Conservation (phyloP, 2,113 vertebrate genomes). For the Engystomops pustulosus region DNA sequence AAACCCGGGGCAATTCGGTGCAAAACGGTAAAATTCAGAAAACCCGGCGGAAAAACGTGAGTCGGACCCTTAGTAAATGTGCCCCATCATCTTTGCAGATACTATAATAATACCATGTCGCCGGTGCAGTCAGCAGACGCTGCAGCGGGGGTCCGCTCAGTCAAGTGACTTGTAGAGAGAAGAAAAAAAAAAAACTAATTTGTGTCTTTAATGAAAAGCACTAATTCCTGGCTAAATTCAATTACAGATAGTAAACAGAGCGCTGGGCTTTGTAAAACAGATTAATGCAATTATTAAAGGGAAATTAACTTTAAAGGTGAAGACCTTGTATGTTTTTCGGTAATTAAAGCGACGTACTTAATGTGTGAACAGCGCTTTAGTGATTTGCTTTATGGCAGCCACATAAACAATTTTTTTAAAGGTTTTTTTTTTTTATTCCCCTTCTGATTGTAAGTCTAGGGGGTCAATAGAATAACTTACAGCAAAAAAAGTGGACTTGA, state of each 20-base stretch:
- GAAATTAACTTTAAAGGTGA: conserved; percentile 7
- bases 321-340: neutral
- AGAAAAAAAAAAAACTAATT: neutral
- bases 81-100: neutral
- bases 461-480: too few relatives aligned
- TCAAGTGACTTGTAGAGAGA: conserved; percentile 17
- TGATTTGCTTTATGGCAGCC: neutral
- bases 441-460: too few relatives aligned
- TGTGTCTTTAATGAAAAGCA: conserved; percentile 4
- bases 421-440: too few relatives aligned
- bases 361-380: neutral
- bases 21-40: too few relatives aligned
- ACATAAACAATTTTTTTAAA: too few relatives aligned
- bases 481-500: too few relatives aligned
- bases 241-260: conserved; percentile 26
- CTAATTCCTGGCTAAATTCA: conserved; percentile 10
- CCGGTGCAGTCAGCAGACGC: neutral
- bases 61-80: too few relatives aligned
- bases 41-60: too few relatives aligned
- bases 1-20: too few relatives aligned
- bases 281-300: conserved; percentile 17
- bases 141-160: neutral
- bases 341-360: neutral
- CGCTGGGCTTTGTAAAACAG: neutral
- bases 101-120: neutral